These are phyloP conservation scores for Drosophila emarginata DNA, from an alignment of 2,888 invertebrate species.

Conservation along the genomic window DNA sequence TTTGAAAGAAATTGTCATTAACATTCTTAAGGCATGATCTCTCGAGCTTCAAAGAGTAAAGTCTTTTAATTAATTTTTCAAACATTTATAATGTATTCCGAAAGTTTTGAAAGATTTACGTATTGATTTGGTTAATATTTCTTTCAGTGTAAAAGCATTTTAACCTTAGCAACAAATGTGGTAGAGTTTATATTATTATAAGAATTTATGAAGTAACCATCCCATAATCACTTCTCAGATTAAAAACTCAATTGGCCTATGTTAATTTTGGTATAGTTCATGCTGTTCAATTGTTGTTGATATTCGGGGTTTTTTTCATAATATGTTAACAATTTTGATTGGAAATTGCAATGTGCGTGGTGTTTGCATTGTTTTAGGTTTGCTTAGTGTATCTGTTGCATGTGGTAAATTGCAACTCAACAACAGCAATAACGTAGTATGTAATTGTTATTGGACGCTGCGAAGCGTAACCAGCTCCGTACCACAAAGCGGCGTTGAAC, in stretches of 20 bases:
- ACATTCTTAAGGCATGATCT: too few relatives aligned
- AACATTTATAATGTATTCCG: not conserved
- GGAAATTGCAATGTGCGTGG: slow-evolving; percentile 55
- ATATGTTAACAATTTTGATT: slow-evolving; percentile 67
- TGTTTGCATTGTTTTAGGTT: slow-evolving; percentile 62
- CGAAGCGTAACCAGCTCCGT: slow-evolving; percentile 65
- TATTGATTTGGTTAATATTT: not conserved
- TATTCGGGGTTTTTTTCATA: slow-evolving; percentile 40
- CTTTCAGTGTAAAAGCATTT: not conserved
- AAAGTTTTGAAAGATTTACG: not conserved
- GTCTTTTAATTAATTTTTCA: not conserved
- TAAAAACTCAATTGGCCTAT: slow-evolving; percentile 26
- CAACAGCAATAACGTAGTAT: slow-evolving; percentile 35
- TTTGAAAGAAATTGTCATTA: too few relatives aligned
- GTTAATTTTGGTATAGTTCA: slow-evolving; percentile 19
- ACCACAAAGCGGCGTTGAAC: slow-evolving; percentile 54
- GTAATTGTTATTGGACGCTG: slow-evolving; percentile 51
- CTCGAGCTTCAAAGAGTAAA: too few relatives aligned
- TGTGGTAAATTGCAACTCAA: slow-evolving; percentile 62
- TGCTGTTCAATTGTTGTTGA: slow-evolving; percentile 17
- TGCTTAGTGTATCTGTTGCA: slow-evolving; percentile 57
- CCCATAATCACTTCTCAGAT: slow-evolving; percentile 36
- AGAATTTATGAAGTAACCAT: not conserved
- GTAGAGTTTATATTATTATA: not conserved
- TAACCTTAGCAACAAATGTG: not conserved